These are phyloP conservation scores for Epinephelus coioides DNA, from an alignment of 2,797 vertebrate species.

Conservation along the genomic window DNA sequence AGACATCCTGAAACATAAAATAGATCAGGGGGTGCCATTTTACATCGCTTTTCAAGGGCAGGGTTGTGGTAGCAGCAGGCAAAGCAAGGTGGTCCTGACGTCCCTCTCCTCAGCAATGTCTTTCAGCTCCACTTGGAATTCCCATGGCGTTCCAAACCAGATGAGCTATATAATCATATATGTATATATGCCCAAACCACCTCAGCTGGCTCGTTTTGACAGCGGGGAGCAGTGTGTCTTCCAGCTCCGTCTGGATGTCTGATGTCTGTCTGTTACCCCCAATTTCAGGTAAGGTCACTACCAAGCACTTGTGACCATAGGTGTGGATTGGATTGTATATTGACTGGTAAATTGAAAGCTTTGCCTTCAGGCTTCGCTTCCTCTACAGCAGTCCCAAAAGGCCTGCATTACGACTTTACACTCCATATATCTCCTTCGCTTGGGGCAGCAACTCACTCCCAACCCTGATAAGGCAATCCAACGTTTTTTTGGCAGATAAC, in stretches of 20 bases:
- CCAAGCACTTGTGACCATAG: neutral
- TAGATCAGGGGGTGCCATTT: neutral
- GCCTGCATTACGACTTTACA: neutral
- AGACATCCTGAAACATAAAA: neutral
- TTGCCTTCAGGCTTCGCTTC: neutral
- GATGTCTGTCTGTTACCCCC: neutral
- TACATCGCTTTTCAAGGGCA: neutral
- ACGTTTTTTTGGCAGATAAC: neutral
- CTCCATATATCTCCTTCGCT: neutral
- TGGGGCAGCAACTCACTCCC: neutral
- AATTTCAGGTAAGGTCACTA: neutral
- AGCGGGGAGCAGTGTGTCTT: too few species aligned
- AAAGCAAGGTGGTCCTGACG: neutral
- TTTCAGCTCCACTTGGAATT: neutral
- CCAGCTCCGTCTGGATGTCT: neutral
- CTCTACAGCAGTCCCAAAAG: neutral
- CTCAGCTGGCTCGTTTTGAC: neutral
- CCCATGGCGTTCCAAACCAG: neutral
- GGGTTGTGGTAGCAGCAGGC: neutral
- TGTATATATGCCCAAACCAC: neutral
- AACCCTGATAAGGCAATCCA: neutral
- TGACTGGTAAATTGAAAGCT: neutral
- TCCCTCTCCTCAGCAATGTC: neutral
- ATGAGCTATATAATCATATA: neutral
- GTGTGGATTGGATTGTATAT: constrained; percentile 1